phyloP scores from a whole-genome alignment of 92 coral and sea anemone species.

The Montipora capitata region DNA sequence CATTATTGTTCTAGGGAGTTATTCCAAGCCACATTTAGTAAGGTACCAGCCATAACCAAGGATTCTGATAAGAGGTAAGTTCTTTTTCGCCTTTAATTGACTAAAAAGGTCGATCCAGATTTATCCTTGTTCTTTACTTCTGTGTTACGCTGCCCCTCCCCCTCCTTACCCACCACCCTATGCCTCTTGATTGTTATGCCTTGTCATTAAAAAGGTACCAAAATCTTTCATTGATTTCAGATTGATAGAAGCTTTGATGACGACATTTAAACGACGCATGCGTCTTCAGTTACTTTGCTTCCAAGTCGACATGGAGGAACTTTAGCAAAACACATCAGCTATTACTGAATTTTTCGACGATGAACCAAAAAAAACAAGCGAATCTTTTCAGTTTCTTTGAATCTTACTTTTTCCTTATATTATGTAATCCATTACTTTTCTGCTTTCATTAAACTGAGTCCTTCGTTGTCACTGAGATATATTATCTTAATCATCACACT shows the following conservation, averaged over 20 bases:
- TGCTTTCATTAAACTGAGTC: too few species aligned
- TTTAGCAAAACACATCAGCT: conserved; percentile 16
- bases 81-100: background rate
- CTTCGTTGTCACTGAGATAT: too few species aligned
- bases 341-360: too few species aligned
- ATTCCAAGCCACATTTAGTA: conserved; percentile 69
- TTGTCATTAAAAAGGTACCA: background rate
- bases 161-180: too few species aligned
- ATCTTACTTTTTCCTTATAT: too few species aligned
- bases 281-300: conserved; percentile 95
- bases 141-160: too few species aligned
- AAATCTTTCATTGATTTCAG: conserved; percentile 40
- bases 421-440: too few species aligned
- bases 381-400: too few species aligned
- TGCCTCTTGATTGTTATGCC: too few species aligned
- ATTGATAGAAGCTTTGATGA: conserved; percentile 88
- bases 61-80: conserved; percentile 90
- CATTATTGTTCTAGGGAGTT: conserved; percentile 54
- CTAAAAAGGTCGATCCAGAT: background rate
- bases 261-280: conserved; percentile 91
- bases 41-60: conserved; percentile 80
- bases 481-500: too few species aligned
- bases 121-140: too few species aligned
- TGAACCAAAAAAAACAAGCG: too few species aligned
- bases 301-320: conserved; percentile 89